Conservation (phyloP, 2,113 vertebrate species). For the Hippotragus niger region DNA sequence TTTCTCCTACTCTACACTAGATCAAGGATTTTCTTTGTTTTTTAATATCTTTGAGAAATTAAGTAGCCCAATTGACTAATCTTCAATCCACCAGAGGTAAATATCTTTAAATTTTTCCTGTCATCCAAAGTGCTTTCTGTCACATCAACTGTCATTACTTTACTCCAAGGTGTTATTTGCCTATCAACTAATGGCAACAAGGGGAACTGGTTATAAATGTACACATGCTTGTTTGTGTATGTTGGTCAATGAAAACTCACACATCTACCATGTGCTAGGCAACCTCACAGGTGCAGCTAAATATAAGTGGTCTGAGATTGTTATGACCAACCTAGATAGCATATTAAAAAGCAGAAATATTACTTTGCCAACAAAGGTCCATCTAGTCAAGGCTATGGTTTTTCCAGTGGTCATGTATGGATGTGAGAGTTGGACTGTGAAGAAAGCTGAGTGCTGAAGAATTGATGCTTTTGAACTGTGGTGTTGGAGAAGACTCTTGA, state of each 20-base stretch:
- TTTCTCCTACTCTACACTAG: background rate
- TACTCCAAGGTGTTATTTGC: background rate
- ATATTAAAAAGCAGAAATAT: no score
- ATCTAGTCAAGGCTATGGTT: no score
- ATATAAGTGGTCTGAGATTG: background rate
- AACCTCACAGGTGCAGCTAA: background rate
- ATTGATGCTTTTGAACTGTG: no score
- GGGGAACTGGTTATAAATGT: background rate
- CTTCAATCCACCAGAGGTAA: background rate
- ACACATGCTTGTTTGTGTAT: background rate
- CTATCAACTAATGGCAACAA: background rate
- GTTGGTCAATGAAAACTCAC: background rate
- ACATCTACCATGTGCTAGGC: background rate
- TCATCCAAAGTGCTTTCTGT: background rate
- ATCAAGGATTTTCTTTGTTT: background rate
- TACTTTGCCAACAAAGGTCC: no score
- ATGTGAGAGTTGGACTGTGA: no score
- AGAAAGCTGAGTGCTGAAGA: fast-evolving
- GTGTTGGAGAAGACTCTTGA: no score
- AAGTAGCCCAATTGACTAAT: background rate
- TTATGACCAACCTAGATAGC: no score
- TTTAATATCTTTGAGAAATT: background rate
- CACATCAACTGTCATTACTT: background rate
- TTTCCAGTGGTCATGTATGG: no score
- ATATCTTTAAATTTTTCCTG: background rate